Evolutionary conservation across 2,888 invertebrate species (phyloP).

Genomic region (Brachynemurus nebulosus): DNA sequence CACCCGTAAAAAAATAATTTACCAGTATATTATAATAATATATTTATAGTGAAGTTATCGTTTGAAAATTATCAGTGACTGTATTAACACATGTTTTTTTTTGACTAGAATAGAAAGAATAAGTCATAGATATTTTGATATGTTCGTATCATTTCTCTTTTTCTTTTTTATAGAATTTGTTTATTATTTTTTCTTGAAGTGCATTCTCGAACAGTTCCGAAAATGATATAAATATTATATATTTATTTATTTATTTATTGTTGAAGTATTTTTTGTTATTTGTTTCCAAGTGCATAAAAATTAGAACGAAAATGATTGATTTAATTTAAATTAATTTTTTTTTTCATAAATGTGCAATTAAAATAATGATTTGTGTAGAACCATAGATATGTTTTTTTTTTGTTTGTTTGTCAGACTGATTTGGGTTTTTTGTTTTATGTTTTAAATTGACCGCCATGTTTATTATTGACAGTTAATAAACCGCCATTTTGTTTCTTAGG

Average conservation of each 20-base stretch:
- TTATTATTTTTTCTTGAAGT: conserved; percentile 5
- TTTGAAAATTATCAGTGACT: conserved; percentile 6
- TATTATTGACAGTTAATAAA: too few relatives aligned
- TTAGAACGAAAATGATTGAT: neutral
- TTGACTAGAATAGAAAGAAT: neutral
- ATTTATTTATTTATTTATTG: conserved; percentile 1
- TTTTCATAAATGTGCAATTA: neutral
- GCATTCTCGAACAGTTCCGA: conserved; percentile 7
- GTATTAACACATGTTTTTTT: conserved; percentile 1
- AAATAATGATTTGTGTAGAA: too few relatives aligned
- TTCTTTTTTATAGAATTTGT: conserved; percentile 1
- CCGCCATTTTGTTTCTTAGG: too few relatives aligned
- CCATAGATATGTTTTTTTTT: too few relatives aligned
- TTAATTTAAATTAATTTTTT: too few relatives aligned
- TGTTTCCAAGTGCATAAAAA: neutral
- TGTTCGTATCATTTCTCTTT: neutral
- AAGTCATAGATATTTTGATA: neutral
- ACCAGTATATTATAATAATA: too few relatives aligned
- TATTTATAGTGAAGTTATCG: too few relatives aligned
- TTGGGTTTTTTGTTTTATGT: too few relatives aligned
- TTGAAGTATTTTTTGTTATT: conserved; percentile 1
- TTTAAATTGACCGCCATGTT: too few relatives aligned
- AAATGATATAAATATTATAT: neutral
- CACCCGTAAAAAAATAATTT: too few relatives aligned
- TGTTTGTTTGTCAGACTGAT: too few relatives aligned